These are phyloP conservation scores for Sebastes vulpes DNA, from an alignment of 2,797 vertebrate genomes.

Conservation along the genomic window DNA sequence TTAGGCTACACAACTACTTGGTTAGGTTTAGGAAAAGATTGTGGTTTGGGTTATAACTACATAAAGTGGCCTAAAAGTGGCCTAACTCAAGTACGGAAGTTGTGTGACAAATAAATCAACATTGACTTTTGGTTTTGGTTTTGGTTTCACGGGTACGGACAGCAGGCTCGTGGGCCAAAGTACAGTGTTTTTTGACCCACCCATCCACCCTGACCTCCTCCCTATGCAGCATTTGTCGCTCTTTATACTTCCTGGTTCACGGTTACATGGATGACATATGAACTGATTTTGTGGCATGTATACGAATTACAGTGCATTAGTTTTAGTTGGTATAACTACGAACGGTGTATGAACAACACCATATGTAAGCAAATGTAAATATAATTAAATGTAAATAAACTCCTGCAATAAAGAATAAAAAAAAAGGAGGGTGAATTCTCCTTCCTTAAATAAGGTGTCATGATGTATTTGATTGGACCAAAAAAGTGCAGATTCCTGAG, in stretches of 20 bases:
- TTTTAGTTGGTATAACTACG: neutral
- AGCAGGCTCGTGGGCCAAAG: neutral
- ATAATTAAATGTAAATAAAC: neutral
- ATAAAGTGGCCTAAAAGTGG: neutral
- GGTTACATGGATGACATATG: too few species aligned
- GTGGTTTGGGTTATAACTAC: neutral
- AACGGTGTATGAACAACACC: neutral
- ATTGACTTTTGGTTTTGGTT: neutral
- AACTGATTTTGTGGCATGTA: neutral
- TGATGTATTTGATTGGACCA: neutral
- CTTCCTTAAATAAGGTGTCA: neutral
- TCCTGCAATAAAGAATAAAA: neutral
- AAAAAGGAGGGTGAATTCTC: neutral
- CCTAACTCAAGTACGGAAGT: neutral
- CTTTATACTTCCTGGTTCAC: too few species aligned
- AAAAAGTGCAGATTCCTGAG: neutral
- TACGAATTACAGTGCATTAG: neutral
- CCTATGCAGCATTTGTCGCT: too few species aligned
- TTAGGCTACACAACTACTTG: too few species aligned
- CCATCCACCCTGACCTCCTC: too few species aligned
- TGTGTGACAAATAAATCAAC: neutral
- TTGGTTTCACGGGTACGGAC: neutral
- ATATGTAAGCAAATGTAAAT: neutral
- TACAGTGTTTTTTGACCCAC: too few species aligned
- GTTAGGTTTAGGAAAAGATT: neutral